Evolutionary conservation across 2,113 vertebrate species (phyloP).

Genomic region (Erythrolamprus reginae): DNA sequence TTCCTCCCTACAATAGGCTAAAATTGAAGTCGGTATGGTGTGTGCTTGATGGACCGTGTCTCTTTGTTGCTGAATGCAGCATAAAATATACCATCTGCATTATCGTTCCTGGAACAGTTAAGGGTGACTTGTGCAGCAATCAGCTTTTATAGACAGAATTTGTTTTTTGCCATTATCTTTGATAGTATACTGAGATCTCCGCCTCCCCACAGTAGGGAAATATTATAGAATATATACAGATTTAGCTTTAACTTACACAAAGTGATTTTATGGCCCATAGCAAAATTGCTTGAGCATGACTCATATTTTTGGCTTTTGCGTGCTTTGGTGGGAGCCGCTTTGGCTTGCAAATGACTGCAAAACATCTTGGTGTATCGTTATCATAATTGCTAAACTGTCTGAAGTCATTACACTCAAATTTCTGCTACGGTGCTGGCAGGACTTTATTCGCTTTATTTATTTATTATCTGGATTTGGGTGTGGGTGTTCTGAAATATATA

Average conservation of each 20-base stretch:
- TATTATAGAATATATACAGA: conserved; percentile 63
- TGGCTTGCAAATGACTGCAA: conserved; percentile 54
- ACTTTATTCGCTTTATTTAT: conserved; percentile 58
- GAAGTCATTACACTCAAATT: conserved; percentile 55
- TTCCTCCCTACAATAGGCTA: conserved; percentile 20
- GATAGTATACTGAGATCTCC: conserved; percentile 58
- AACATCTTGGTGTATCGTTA: conserved; percentile 57
- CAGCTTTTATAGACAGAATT: conserved; percentile 64
- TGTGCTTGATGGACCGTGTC: conserved; percentile 43
- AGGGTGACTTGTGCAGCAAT: conserved; percentile 59
- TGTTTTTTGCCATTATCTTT: conserved; percentile 65
- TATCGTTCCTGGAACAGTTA: conserved; percentile 49
- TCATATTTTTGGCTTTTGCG: conserved; percentile 57
- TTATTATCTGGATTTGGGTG: conserved; percentile 54
- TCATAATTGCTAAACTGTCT: conserved; percentile 62
- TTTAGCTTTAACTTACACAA: conserved; percentile 64
- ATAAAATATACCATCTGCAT: conserved; percentile 33
- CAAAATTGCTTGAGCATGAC: conserved; percentile 66
- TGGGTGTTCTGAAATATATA: not conserved
- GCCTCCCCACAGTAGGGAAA: conserved; percentile 64
- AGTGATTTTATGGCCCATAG: conserved; percentile 66
- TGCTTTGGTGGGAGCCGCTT: conserved; percentile 57
- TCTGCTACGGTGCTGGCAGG: conserved; percentile 44
- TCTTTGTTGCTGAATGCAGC: conserved; percentile 39
- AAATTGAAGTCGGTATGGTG: conserved; percentile 36